Conservation (phyloP, 2,113 vertebrate species). For the Myodes glareolus region DNA sequence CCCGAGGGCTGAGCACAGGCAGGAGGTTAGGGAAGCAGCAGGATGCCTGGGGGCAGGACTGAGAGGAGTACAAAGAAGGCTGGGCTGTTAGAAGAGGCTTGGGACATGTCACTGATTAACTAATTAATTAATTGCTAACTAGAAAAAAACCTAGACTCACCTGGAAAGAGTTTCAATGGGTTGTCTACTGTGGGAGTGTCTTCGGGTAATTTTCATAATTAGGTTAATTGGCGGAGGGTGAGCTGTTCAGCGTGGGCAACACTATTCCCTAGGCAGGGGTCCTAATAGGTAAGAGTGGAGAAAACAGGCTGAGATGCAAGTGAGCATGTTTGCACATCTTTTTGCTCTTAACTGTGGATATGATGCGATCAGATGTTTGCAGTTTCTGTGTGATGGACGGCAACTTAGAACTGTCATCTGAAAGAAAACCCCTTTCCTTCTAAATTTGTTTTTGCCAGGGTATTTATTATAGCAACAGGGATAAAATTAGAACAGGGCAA, state of each 20-base stretch:
- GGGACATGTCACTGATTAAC: background rate
- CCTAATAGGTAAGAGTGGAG: background rate
- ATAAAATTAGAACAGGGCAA: background rate
- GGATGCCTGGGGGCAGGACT: too few species aligned
- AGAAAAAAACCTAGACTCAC: background rate
- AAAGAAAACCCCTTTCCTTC: background rate
- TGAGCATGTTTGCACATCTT: background rate
- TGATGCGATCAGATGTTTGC: too few species aligned
- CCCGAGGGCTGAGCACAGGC: background rate
- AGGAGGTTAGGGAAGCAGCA: background rate
- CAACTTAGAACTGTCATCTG: background rate
- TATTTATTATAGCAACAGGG: background rate
- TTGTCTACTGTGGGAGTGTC: background rate
- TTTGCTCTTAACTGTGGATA: background rate
- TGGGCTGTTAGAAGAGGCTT: background rate
- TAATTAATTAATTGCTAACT: background rate
- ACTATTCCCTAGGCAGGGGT: background rate
- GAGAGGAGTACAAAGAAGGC: too few species aligned
- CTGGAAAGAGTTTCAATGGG: background rate
- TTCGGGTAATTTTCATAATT: background rate
- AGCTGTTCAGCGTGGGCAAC: background rate
- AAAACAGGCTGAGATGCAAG: background rate
- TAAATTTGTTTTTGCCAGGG: too few species aligned
- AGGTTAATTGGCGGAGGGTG: background rate
- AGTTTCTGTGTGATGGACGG: background rate